Base-by-base conservation (phyloP, 2,113 vertebrate species). In the Aviceda subcristata region DNA sequence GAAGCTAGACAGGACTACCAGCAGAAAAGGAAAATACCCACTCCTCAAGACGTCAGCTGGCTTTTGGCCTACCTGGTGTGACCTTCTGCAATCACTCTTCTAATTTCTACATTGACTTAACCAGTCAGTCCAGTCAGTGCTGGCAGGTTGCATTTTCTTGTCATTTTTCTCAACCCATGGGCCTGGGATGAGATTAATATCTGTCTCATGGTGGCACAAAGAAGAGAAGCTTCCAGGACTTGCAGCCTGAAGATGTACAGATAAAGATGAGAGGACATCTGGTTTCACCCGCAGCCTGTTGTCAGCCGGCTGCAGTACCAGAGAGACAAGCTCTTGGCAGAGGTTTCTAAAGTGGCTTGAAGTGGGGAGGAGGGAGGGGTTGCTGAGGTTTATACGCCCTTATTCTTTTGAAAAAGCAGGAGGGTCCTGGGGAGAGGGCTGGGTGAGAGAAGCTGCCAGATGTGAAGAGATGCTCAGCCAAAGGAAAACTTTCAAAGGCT, bases 211-310 rank as follows among this genome's bases (percentile, higher is more conserved):
- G 51, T 48, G 82, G 86, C 92, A 67, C 72, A 72, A 90, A 79
- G 72, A 67, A 74, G 46, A 39, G 64, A 60, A 78, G 56, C 60
- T 73, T 90, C 81, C 92, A 86, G 74, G 34, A 22, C 82, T 87
- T 73, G 21, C 36, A 86, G 56, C 66, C 63, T 92, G 88, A 73
- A 94, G 91, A 83, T 90, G 86, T n/a, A 50, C 41, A 84, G 94
- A 86, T 77, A 86, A 89, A 73, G 84, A 88, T 11, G 74, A 89
- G 89, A 91, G 77, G 84, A 85, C 94, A 88, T 92, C 91, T 94
- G 88, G 55, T 55, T 71, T 71, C 78, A 18, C 22, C 67, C 20
- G 0, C 19, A 18, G 50, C 1, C 63, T 86, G 86, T 39, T 55
- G 36, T 32, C 46, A 57, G 66, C 46, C 1, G 8, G 63, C 46